These are phyloP conservation scores for Eupithecia exiguata DNA, from an alignment of 2,888 invertebrate species.

Conservation along the genomic window DNA sequence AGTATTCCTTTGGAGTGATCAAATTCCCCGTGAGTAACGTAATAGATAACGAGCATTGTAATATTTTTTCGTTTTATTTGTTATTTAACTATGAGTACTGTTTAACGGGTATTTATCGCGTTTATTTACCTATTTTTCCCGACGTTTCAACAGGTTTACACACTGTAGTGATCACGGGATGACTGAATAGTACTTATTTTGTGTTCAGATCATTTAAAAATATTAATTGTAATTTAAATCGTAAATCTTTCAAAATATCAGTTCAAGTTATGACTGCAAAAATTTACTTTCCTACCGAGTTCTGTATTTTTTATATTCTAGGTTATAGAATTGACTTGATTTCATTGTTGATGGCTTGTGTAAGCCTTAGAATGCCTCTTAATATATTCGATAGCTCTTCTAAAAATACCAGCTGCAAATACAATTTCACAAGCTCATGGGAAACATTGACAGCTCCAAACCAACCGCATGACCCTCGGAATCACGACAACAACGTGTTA, in stretches of 20 bases:
- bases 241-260: background rate
- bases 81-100: too few relatives aligned
- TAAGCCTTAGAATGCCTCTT: background rate
- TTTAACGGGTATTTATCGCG: too few relatives aligned
- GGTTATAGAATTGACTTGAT: too few relatives aligned
- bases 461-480: slow-evolving; percentile 55
- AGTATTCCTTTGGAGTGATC: background rate
- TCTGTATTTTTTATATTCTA: background rate
- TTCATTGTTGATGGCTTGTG: too few relatives aligned
- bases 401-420: background rate
- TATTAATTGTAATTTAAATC: background rate
- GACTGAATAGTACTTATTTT: too few relatives aligned
- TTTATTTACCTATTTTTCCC: too few relatives aligned
- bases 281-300: background rate
- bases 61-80: too few relatives aligned
- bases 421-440: slow-evolving; percentile 35
- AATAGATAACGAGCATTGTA: too few relatives aligned
- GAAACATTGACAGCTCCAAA: slow-evolving; percentile 45
- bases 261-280: background rate
- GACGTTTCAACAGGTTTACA: too few relatives aligned
- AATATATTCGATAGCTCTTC: background rate
- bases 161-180: too few relatives aligned
- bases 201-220: too few relatives aligned
- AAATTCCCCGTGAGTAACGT: background rate
- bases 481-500: slow-evolving; percentile 74